A percentile compares a stretch with the other conserved stretches of the same genome.
phyloP scores from a whole-genome alignment of 2,797 vertebrate species.

The Siniperca scherzeri region DNA sequence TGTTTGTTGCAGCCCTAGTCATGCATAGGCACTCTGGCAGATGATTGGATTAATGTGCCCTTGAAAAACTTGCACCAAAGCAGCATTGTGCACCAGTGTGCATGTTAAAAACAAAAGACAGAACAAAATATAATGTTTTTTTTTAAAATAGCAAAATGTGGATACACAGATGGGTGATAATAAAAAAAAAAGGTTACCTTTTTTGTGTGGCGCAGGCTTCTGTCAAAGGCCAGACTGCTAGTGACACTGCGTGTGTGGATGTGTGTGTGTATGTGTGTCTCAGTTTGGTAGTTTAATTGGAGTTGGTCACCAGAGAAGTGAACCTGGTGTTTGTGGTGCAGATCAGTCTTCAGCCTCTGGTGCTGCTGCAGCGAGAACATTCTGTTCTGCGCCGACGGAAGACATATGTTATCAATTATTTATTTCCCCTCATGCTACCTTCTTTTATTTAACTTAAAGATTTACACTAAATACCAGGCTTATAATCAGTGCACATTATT shows the following conservation, averaged over 20 bases:
- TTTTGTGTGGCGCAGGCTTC: conserved; percentile 15
- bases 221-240: conserved; percentile 1
- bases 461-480: not conserved
- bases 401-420: conserved; percentile 84
- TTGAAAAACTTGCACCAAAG: not conserved
- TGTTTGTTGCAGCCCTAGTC: not conserved
- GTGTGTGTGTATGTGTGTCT: conserved; percentile 5
- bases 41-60: not conserved
- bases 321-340: conserved; percentile 56
- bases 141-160: not conserved
- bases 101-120: not conserved
- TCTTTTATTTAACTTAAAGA: conserved; percentile 45
- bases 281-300: conserved; percentile 18
- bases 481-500: not conserved
- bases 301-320: conserved; percentile 47
- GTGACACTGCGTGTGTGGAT: conserved; percentile 12
- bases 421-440: conserved; percentile 53
- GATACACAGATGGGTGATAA: not conserved
- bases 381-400: conserved; percentile 75
- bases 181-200: not conserved
- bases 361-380: conserved; percentile 80
- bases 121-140: not conserved
- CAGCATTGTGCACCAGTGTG: not conserved
- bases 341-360: conserved; percentile 54
- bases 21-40: not conserved